These are phyloP conservation scores for Zaprionus tsacasi DNA, from an alignment of 1,140 invertebrate species.

Conservation along the genomic window DNA sequence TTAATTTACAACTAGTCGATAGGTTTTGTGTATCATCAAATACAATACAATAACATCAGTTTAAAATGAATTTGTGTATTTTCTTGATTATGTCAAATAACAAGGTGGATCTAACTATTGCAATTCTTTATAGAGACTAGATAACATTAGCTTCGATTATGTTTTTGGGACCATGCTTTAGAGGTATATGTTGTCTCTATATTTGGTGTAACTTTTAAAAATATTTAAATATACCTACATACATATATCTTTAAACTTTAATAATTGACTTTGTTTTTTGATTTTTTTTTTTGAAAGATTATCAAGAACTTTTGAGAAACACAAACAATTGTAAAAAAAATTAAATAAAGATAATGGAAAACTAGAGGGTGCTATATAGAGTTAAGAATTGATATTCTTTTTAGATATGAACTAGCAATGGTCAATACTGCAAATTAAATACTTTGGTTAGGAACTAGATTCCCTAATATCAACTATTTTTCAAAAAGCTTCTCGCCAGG, in stretches of 20 bases:
- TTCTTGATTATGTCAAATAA: background rate
- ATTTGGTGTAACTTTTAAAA: conserved; percentile 3
- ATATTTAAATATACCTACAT: background rate
- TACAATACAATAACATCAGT: conserved; percentile 2
- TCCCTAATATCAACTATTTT: background rate
- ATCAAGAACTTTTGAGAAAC: conserved; percentile 3
- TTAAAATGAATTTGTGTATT: background rate
- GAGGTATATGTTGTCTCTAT: background rate
- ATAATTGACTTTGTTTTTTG: conserved; percentile 5
- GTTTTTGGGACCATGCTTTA: conserved; percentile 1
- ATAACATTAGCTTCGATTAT: conserved; percentile 7
- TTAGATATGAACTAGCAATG: background rate
- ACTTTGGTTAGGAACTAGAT: background rate
- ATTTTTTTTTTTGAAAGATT: background rate
- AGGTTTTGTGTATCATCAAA: conserved; percentile 34
- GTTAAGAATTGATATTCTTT: no score
- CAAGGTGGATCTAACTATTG: background rate
- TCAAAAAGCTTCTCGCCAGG: conserved; percentile 69
- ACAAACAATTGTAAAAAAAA: background rate
- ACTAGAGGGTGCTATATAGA: background rate
- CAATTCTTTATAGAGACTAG: background rate
- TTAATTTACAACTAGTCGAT: conserved; percentile 21
- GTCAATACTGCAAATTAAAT: conserved; percentile 1
- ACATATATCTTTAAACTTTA: conserved; percentile 8
- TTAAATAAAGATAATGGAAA: background rate